These are phyloP conservation scores for Fulica atra DNA, from an alignment of 2,113 vertebrate species.

Conservation along the genomic window DNA sequence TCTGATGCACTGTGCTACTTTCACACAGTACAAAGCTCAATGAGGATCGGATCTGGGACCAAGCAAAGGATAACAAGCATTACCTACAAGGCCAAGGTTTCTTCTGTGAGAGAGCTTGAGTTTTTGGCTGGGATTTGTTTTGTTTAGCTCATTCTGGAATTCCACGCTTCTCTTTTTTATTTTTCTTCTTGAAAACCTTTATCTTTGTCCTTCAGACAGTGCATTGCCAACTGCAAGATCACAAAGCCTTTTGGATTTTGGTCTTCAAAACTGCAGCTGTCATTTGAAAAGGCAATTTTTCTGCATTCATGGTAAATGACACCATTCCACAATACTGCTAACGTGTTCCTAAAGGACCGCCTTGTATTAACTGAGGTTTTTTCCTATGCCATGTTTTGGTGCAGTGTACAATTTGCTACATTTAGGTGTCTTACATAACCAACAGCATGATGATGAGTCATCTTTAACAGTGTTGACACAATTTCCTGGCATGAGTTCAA, in stretches of 20 bases:
- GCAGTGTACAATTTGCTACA: neutral
- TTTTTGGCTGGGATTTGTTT: neutral
- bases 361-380: neutral
- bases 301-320: neutral
- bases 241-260: neutral
- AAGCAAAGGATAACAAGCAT: neutral
- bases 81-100: neutral
- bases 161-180: fast-evolving
- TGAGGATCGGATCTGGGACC: neutral
- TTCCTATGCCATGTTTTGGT: neutral
- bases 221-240: neutral
- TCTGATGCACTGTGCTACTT: neutral
- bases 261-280: neutral
- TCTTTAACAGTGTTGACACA: neutral
- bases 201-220: neutral
- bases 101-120: neutral
- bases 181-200: neutral
- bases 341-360: neutral
- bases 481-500: neutral
- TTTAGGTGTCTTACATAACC: conserved; percentile 17
- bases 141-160: neutral
- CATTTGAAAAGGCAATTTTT: neutral
- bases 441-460: neutral
- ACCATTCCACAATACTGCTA: neutral
- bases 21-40: neutral